A percentile compares a stretch with the other conserved stretches of the same genome.
phyloP scores from a whole-genome alignment of 2,113 vertebrate species.

The Proterorhinus semilunaris region DNA sequence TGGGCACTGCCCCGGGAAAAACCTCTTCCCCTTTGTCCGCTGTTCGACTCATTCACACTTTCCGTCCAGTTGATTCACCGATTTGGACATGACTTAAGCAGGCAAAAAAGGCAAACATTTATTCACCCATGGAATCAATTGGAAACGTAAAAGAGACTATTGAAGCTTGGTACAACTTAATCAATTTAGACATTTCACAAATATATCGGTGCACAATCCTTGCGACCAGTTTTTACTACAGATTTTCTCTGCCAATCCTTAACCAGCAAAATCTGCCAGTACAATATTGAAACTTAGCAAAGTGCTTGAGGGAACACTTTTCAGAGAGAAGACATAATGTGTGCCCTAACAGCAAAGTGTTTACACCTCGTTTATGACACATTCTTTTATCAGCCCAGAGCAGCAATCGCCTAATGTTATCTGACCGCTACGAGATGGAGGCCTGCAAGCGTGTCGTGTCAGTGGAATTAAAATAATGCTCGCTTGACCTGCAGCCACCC shows the following conservation, averaged over 20 bases:
- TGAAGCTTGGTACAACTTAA: conserved; percentile 5
- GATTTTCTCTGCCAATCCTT: no score
- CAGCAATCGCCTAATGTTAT: conserved; percentile 51
- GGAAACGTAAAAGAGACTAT: conserved; percentile 21
- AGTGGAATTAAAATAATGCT: conserved; percentile 48
- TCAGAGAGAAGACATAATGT: conserved; percentile 9
- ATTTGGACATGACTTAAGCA: conserved; percentile 47
- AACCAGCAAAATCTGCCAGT: no score
- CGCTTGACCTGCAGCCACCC: conserved; percentile 43
- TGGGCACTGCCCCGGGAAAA: conserved; percentile 56
- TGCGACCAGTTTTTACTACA: no score
- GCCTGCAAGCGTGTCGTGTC: conserved; percentile 25
- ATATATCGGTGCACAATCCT: no score
- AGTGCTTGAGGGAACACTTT: conserved; percentile 5
- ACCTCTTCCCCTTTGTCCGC: conserved; percentile 52
- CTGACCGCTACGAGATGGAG: conserved; percentile 45
- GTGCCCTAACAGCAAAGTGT: conserved; percentile 6
- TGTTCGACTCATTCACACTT: conserved; percentile 49
- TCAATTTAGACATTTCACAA: conserved; percentile 12
- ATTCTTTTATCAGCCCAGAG: conserved; percentile 47
- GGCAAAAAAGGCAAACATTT: conserved; percentile 60
- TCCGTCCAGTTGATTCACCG: conserved; percentile 48
- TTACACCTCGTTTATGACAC: conserved; percentile 43
- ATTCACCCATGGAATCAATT: conserved; percentile 52
- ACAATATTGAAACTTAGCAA: no score